Evolutionary conservation across 2,888 invertebrate genomes (phyloP), one percentile per base, ranked within the genome.

Genomic region (Nebria salina): DNA sequence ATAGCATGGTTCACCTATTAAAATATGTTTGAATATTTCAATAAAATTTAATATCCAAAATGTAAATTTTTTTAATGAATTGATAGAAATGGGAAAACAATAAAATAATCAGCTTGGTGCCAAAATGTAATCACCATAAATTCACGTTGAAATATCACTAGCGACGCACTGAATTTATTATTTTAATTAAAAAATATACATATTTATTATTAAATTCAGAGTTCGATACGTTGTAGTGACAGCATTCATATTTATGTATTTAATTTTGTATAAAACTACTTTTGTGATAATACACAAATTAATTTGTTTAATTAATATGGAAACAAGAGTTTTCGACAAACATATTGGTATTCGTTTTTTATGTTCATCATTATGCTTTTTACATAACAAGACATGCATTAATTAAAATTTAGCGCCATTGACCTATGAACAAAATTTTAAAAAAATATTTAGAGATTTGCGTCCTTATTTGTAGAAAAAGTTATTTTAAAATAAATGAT

Each of bases 81-180:
- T 54, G 54, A 54, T 54, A 54, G 54, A 54, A 54, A 54, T 54
- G 54, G 54, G 54, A 8, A 54, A 54, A 54, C 54, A 54, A 54
- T 54, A 54, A 54, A 54, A 54, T 54, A 54, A 54, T 54, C 54
- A 54, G 54, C 54, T 54, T 54, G 54, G 54, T 54, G 54, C 54
- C 54, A 54, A 54, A 54, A 54, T 54, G 54, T 54, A 54, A 54
- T 54, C 54, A 54, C 54, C 54, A 54, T 54, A 54, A 54, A 54
- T 54, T 54, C 54, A 54, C 54, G 54, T 54, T 54, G 54, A 54
- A 54, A 54, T 13, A 54, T 54, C 11, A 54, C 11, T 54, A 54
- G 54, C 8, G 54, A 54, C 1, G 8, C 54, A 54, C 54, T 54
- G 54, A 54, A 54, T 54, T 54, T 54, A 54, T 11, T 54, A 54